phyloP scores from a whole-genome alignment of 2,888 invertebrate species.

The Diarsia dahlii region DNA sequence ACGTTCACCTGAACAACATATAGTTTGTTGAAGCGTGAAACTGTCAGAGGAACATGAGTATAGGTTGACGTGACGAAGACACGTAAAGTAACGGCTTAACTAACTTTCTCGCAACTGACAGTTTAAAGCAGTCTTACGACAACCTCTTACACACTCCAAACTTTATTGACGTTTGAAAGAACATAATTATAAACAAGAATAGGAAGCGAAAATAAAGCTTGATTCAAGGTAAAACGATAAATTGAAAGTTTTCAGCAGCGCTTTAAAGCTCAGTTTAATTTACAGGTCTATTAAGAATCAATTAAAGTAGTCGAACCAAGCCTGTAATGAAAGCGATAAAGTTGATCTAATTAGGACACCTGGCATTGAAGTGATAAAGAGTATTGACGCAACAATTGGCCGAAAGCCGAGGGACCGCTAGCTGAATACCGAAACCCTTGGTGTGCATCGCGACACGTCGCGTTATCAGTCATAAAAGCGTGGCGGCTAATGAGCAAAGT shows the following conservation, averaged over 20 bases:
- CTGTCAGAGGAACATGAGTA: conserved; percentile 50
- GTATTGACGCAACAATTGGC: conserved; percentile 57
- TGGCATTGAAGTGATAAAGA: conserved; percentile 40
- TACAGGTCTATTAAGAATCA: conserved; percentile 34
- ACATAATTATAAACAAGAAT: conserved; percentile 22
- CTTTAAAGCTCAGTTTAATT: conserved; percentile 5
- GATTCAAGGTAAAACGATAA: not conserved
- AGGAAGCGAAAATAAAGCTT: conserved; percentile 1
- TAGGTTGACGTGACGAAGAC: conserved; percentile 50
- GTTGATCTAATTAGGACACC: conserved; percentile 46
- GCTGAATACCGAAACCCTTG: conserved; percentile 46
- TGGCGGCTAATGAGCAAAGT: conserved; percentile 76
- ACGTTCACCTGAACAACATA: conserved; percentile 28
- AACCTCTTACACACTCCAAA: conserved; percentile 57
- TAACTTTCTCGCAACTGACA: conserved; percentile 63
- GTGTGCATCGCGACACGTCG: conserved; percentile 51
- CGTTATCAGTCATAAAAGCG: conserved; percentile 69
- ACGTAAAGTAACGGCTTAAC: conserved; percentile 63
- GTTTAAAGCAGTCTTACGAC: conserved; percentile 53
- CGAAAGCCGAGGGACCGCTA: conserved; percentile 43
- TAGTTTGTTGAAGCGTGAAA: conserved; percentile 62
- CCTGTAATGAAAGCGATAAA: conserved; percentile 37
- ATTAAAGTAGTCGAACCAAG: conserved; percentile 25
- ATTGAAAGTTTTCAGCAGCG: not conserved
- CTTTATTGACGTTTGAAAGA: conserved; percentile 23